Conservation (phyloP, 1,140 invertebrate species). For the Lepidurus apus region DNA sequence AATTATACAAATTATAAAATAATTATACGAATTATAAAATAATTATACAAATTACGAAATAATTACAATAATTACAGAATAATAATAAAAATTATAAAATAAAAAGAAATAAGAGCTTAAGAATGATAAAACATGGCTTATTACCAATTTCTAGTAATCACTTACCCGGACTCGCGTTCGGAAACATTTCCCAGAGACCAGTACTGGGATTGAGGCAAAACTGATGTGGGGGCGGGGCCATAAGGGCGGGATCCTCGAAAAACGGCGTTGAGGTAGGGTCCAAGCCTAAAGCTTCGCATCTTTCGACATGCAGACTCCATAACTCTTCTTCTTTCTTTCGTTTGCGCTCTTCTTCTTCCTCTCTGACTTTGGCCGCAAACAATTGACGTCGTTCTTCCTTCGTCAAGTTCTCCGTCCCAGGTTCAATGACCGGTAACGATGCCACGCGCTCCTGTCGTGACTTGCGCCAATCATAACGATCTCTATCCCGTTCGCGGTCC, state of each 20-base stretch:
- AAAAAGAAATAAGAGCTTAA: too few species aligned
- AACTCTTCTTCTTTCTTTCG: conserved; percentile 56
- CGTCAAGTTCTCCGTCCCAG: conserved; percentile 34
- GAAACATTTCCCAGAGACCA: not conserved
- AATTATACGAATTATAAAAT: too few species aligned
- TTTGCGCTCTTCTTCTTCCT: conserved; percentile 58
- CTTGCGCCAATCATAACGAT: conserved; percentile 1
- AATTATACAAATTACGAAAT: too few species aligned
- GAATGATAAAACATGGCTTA: too few species aligned
- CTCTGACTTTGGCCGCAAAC: conserved; percentile 66
- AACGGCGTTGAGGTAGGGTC: conserved; percentile 38
- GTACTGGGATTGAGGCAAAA: not conserved
- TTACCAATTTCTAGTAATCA: not conserved
- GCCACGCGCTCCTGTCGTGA: not conserved
- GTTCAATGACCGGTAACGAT: conserved; percentile 21
- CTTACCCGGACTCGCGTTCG: not conserved
- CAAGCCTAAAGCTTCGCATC: conserved; percentile 43
- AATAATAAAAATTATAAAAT: too few species aligned
- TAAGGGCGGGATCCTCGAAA: conserved; percentile 31
- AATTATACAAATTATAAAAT: too few species aligned
- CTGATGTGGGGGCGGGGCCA: not conserved
- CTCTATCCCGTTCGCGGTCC: conserved; percentile 12
- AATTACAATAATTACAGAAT: too few species aligned
- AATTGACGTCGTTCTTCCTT: conserved; percentile 67
- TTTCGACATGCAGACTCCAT: conserved; percentile 58